A percentile compares a stretch with the other conserved stretches of the same genome.
Evolutionary conservation across 2,888 invertebrate species (phyloP).

Genomic region (Antitype chi): DNA sequence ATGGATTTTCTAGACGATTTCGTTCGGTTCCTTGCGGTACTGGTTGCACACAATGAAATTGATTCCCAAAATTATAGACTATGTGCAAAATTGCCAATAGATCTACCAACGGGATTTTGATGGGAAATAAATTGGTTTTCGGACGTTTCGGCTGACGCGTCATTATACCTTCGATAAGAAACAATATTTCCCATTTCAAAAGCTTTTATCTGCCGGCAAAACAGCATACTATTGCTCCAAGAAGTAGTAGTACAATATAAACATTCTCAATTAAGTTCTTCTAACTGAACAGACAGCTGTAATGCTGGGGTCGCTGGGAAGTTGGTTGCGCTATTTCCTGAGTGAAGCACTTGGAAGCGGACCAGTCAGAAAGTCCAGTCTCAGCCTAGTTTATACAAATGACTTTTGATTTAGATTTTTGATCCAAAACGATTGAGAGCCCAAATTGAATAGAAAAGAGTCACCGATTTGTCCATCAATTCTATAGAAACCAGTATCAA

Average conservation of each 20-base stretch:
- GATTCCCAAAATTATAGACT: conserved; percentile 73
- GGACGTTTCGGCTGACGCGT: conserved; percentile 36
- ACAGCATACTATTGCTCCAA: neutral
- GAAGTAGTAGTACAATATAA: neutral
- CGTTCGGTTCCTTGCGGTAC: conserved; percentile 73
- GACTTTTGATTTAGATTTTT: too few species aligned
- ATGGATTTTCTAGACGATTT: conserved; percentile 58
- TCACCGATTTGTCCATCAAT: conserved; percentile 3
- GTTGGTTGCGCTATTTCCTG: too few species aligned
- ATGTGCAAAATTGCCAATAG: conserved; percentile 67
- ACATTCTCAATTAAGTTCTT: too few species aligned
- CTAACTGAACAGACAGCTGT: too few species aligned
- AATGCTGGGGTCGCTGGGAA: too few species aligned
- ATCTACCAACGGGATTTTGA: conserved; percentile 69
- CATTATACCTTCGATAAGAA: conserved; percentile 12
- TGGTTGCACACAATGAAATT: conserved; percentile 70
- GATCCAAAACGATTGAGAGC: neutral
- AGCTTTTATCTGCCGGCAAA: neutral
- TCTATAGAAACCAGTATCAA: conserved; percentile 30
- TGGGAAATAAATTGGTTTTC: conserved; percentile 66
- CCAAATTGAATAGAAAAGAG: conserved; percentile 7
- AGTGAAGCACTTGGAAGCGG: too few species aligned
- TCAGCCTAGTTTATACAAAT: too few species aligned
- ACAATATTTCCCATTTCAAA: neutral
- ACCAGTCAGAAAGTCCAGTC: too few species aligned